phyloP scores from a whole-genome alignment of 2,888 invertebrate species.

The Ceriagrion tenellum region DNA sequence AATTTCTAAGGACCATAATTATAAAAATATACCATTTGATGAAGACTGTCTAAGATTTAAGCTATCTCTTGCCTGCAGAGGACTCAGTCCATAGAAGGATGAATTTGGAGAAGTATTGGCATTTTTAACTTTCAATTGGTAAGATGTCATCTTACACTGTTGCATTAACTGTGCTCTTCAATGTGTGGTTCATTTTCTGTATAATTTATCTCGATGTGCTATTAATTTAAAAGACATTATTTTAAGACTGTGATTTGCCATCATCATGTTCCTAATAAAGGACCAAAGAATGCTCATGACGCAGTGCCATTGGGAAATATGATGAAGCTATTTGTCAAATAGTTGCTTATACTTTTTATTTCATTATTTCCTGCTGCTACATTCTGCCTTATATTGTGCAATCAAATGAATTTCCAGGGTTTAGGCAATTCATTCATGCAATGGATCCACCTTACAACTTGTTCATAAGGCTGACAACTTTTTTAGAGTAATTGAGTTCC shows the following conservation, averaged over 20 bases:
- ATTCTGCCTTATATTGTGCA: not conserved
- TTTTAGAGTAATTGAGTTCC: not conserved
- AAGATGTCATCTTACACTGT: not conserved
- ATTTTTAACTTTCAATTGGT: not conserved
- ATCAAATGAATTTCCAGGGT: not conserved
- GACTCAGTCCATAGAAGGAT: not conserved
- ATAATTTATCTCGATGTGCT: not conserved
- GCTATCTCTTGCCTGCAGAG: too few species aligned
- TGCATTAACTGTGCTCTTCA: not conserved
- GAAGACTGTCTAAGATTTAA: too few species aligned
- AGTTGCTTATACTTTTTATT: not conserved
- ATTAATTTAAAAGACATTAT: not conserved
- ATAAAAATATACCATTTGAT: too few species aligned
- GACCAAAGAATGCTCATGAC: not conserved
- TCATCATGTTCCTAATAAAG: not conserved
- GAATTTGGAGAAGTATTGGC: not conserved
- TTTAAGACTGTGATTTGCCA: slow-evolving; percentile 8
- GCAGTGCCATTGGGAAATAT: slow-evolving; percentile 1
- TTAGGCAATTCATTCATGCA: not conserved
- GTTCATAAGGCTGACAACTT: not conserved
- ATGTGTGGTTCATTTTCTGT: not conserved
- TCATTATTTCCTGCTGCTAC: not conserved
- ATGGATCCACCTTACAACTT: not conserved
- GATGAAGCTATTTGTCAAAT: not conserved
- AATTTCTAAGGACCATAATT: too few species aligned